These are phyloP conservation scores for Tychaedon coryphoeus DNA, from an alignment of 2,113 vertebrate species.

Conservation along the genomic window DNA sequence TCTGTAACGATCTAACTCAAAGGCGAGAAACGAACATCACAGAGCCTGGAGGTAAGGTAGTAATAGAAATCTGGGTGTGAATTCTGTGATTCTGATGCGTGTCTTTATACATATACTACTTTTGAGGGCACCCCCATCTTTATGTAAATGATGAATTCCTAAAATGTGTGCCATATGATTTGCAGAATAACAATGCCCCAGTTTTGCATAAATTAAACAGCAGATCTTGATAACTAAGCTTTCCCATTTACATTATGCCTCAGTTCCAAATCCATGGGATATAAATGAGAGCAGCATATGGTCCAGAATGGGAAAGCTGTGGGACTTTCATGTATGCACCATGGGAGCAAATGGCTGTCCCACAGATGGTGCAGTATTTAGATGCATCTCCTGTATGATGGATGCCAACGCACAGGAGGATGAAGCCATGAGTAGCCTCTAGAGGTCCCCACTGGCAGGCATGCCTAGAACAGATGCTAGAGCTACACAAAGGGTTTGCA, in stretches of 20 bases:
- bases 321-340: conserved; percentile 51
- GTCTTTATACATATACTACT: not conserved
- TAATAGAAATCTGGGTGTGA: not conserved
- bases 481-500: conserved; percentile 1
- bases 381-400: not conserved
- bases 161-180: conserved; percentile 6
- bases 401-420: conserved; percentile 11
- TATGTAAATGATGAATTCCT: not conserved
- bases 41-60: not conserved
- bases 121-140: not conserved
- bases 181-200: not conserved
- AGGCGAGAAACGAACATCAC: not conserved
- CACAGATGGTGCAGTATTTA: conserved; percentile 43
- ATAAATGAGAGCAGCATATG: conserved; percentile 62
- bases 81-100: not conserved
- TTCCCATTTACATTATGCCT: conserved; percentile 42
- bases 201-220: conserved; percentile 49
- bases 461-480: not conserved
- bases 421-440: conserved; percentile 16
- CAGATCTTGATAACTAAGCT: conserved; percentile 5
- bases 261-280: conserved; percentile 53
- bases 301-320: conserved; percentile 54
- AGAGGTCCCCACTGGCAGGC: conserved; percentile 33
- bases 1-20: not conserved
- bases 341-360: conserved; percentile 60